Base-by-base conservation (phyloP, 2,888 invertebrate species). In the Cerastis rubricosa region DNA sequence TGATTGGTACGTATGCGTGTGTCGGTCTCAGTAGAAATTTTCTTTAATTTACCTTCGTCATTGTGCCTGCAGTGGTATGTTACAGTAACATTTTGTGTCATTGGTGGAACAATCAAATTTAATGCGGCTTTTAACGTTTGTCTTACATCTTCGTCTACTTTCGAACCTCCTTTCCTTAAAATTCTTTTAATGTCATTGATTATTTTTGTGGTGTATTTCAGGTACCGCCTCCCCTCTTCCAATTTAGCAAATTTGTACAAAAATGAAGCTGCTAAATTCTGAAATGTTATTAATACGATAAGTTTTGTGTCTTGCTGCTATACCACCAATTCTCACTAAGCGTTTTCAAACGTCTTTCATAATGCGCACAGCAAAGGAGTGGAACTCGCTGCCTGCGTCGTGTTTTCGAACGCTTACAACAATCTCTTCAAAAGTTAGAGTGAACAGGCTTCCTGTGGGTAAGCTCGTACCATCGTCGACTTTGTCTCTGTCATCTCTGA, bases 181-280 rank as follows among this genome's bases (percentile, higher is more conserved):
- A 94, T 86, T 88, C 92, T 94, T 84, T 93, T 94, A 43, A 96
- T 91, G 67, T 96, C 96, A 73, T 92, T 93, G 14, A 90, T 91
- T 70, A 96, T 92, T 92, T 93, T 96, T 9, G 95, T 93, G 81
- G 90, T 96, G 45, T 90, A 95, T 84, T 93, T 95, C 63, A 96
- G 87, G 81, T 96, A 96, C 76, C 94, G 90, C 76, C 93, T 91
- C 12, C 96, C 96, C 88, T 96, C 95, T 88, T 95, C 95, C 76
- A 94, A 57, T 64, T 92, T 91, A 12, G 93, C 91, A 43, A 96
- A 85, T 90, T 94, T 94, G 76, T 89, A 80, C 65, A 96, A 79
- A 71, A 95, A 90, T 43, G 83, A 81, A 40, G 95, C 93, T 63
- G 95, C 88, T 77, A 95, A 86, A 54, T 83, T 90, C 96, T 96